Evolutionary conservation across 2,888 invertebrate genomes (phyloP).

Genomic region (Eristalis arbustorum): DNA sequence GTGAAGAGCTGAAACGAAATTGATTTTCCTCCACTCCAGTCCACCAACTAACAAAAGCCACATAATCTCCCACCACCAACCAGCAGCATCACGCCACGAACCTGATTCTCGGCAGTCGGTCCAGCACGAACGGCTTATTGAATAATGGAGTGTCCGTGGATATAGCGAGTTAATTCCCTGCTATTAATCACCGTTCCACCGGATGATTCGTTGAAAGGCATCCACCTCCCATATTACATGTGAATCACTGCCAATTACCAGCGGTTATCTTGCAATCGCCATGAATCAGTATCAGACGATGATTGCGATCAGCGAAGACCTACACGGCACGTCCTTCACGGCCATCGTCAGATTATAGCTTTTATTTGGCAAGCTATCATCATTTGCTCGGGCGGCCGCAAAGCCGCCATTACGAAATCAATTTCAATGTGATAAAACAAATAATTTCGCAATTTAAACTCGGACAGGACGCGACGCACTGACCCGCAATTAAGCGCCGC

Average conservation of each 20-base stretch:
- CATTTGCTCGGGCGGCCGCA: constrained; percentile 26
- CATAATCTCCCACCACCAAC: no score
- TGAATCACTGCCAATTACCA: constrained; percentile 61
- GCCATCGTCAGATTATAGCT: constrained; percentile 57
- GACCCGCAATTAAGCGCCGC: constrained; percentile 40
- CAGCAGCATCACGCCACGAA: no score
- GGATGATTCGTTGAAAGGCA: constrained; percentile 54
- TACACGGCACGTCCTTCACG: neutral
- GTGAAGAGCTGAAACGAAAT: no score
- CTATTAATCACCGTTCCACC: constrained; percentile 38
- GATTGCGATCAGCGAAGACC: neutral
- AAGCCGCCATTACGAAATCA: constrained; percentile 56
- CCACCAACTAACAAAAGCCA: no score
- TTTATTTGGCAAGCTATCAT: constrained; percentile 65
- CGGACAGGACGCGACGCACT: constrained; percentile 34
- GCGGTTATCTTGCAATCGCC: constrained; percentile 60
- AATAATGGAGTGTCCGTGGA: constrained; percentile 27
- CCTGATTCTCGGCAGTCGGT: neutral
- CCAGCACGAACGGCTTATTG: neutral
- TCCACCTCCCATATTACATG: constrained; percentile 42
- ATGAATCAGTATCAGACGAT: constrained; percentile 49
- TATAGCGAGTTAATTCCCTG: constrained; percentile 33
- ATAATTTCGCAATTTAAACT: constrained; percentile 60
- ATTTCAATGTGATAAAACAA: constrained; percentile 68
- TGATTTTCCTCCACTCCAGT: no score